phyloP scores from a whole-genome alignment of 2,113 vertebrate species.

The Aphyosemion australe region DNA sequence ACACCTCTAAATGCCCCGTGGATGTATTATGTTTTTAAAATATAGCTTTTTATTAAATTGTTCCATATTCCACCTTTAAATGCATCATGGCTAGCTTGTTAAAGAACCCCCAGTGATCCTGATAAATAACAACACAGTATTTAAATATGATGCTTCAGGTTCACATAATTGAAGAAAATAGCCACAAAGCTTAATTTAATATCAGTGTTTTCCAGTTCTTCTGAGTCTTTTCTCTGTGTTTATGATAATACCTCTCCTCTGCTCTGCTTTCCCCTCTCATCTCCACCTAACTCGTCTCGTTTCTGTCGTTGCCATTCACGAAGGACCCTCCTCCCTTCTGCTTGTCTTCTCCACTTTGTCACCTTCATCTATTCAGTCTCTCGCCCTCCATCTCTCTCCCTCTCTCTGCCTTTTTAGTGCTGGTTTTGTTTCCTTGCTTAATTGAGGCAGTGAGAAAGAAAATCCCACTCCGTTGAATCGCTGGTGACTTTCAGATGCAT shows the following conservation, averaged over 20 bases:
- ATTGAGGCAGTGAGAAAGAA: conserved; percentile 33
- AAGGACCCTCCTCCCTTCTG: conserved; percentile 41
- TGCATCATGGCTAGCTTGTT: too few relatives aligned
- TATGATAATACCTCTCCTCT: neutral
- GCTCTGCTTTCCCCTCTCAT: conserved; percentile 7
- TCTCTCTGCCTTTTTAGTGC: conserved; percentile 39
- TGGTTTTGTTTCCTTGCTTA: conserved; percentile 46
- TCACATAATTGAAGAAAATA: neutral
- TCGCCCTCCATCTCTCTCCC: conserved; percentile 25
- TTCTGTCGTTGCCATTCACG: conserved; percentile 30
- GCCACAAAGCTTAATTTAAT: neutral
- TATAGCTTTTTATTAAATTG: too few relatives aligned
- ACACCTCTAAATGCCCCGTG: too few relatives aligned
- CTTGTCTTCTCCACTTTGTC: conserved; percentile 53
- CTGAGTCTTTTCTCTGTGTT: neutral
- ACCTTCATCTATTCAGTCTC: conserved; percentile 45
- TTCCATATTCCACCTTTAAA: too few relatives aligned
- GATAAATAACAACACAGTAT: neutral
- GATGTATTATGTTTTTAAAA: too few relatives aligned
- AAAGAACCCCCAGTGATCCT: neutral
- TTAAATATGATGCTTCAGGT: conserved; percentile 9
- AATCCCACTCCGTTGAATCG: conserved; percentile 47
- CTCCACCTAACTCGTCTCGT: conserved; percentile 33
- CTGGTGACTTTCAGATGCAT: conserved; percentile 38
- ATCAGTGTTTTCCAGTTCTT: neutral